These are phyloP conservation scores for Opisthocomus hoazin DNA, from an alignment of 2,113 vertebrate species.

Conservation along the genomic window DNA sequence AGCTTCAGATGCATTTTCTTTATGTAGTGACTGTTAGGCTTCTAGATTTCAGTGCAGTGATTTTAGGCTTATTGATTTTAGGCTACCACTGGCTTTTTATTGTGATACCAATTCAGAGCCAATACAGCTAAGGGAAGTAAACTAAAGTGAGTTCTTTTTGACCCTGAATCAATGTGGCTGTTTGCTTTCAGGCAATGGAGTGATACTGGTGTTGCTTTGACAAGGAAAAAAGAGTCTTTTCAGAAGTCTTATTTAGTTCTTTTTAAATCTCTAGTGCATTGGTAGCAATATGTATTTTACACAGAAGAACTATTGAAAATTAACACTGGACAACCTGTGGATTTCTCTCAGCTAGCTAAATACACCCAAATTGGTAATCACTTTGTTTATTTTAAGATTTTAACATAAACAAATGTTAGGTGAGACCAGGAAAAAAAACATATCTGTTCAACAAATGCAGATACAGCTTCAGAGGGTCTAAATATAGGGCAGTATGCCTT, in stretches of 20 bases:
- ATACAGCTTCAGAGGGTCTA: not conserved
- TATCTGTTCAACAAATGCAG: not conserved
- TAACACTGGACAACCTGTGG: not conserved
- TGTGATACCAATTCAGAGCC: not conserved
- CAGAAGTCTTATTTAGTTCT: not conserved
- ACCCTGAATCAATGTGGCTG: not conserved
- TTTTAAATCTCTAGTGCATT: not conserved
- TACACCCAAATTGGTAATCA: not conserved
- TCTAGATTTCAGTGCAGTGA: not conserved
- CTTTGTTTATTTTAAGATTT: not conserved
- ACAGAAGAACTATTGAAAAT: not conserved
- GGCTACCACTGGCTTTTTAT: not conserved
- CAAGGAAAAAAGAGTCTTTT: not conserved
- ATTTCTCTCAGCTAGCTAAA: not conserved
- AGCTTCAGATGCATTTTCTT: not conserved
- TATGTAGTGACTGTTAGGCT: not conserved
- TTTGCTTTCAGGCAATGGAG: not conserved
- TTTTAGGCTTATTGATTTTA: slow-evolving; percentile 1
- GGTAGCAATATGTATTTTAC: not conserved
- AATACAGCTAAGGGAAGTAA: not conserved
- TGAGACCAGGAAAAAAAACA: not conserved
- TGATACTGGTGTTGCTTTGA: not conserved
- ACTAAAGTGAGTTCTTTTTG: not conserved
- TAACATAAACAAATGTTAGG: not conserved
- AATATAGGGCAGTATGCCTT: not conserved